Conservation (phyloP, 2,797 vertebrate species). For the Pseudopleuronectes americanus region DNA sequence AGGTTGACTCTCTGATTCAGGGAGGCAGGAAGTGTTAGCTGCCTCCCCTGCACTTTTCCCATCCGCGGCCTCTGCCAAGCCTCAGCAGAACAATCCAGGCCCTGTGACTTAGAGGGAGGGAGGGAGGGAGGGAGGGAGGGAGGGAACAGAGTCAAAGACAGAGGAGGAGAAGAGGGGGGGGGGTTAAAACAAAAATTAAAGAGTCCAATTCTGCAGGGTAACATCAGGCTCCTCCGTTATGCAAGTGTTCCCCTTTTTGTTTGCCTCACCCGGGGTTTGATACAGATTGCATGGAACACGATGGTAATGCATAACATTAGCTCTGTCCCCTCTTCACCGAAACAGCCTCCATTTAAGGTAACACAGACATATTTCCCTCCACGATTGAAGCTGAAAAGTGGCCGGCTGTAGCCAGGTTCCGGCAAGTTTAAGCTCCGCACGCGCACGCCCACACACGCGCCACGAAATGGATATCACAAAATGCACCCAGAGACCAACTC, state of each 20-base stretch:
- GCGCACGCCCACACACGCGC: constrained; percentile 13
- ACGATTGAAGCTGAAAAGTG: constrained; percentile 63
- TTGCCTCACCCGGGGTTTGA: constrained; percentile 64
- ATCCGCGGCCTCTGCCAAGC: constrained; percentile 79
- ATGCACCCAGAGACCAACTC: constrained; percentile 36
- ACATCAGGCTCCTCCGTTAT: constrained; percentile 74
- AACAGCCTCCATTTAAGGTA: constrained; percentile 71
- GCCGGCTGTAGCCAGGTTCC: constrained; percentile 61
- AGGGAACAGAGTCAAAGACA: constrained; percentile 47
- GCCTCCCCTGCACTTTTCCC: constrained; percentile 81
- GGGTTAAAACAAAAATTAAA: constrained; percentile 25
- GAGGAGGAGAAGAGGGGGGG: constrained; percentile 35
- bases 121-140: constrained; percentile 11
- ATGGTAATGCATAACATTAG: constrained; percentile 60
- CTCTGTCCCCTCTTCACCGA: constrained; percentile 48
- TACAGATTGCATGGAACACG: constrained; percentile 65
- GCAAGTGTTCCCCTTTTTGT: constrained; percentile 73
- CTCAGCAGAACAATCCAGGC: constrained; percentile 77
- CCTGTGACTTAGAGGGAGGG: constrained; percentile 68
- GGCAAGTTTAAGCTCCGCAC: constrained; percentile 48
- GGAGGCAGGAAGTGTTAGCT: constrained; percentile 80
- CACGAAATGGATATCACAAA: constrained; percentile 36
- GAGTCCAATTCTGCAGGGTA: constrained; percentile 69
- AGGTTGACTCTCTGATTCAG: constrained; percentile 80
- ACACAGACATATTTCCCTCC: constrained; percentile 66